These are phyloP conservation scores for Fringilla coelebs DNA, from an alignment of 2,797 vertebrate genomes.

Conservation along the genomic window DNA sequence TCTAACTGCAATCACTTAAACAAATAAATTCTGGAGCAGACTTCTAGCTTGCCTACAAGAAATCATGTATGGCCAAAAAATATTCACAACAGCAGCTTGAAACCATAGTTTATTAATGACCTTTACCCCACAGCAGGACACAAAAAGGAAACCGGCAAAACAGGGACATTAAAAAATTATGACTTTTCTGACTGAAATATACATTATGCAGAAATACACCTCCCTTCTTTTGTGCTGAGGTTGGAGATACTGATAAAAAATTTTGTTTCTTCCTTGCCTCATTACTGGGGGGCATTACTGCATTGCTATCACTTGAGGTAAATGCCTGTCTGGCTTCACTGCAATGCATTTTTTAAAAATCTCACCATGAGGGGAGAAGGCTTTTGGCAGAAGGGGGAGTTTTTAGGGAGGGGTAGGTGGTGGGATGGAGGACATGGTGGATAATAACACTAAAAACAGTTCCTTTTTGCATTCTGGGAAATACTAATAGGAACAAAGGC, in stretches of 20 bases:
- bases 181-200: constrained; percentile 53
- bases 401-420: background rate
- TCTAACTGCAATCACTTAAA: background rate
- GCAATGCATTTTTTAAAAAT: background rate
- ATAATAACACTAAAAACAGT: background rate
- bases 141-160: constrained; percentile 62
- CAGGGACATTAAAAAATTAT: constrained; percentile 69
- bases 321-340: background rate
- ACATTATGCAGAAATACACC: constrained; percentile 28
- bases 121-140: constrained; percentile 68
- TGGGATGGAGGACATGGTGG: background rate
- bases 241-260: background rate
- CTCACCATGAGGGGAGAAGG: background rate
- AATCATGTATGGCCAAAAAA: constrained; percentile 34
- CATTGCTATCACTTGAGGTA: background rate
- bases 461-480: background rate
- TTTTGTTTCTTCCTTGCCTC: background rate
- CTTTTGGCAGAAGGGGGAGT: background rate
- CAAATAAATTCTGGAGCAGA: constrained; percentile 56
- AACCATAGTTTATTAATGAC: constrained; percentile 69
- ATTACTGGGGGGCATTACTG: background rate
- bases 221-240: background rate
- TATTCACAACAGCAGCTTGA: constrained; percentile 10
- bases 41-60: constrained; percentile 37
- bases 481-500: background rate